Percentiles rank a stretch among this genome's conserved stretches.
Evolutionary conservation across 2,888 invertebrate genomes (phyloP).

Genomic region (Synergus gifuensis): DNA sequence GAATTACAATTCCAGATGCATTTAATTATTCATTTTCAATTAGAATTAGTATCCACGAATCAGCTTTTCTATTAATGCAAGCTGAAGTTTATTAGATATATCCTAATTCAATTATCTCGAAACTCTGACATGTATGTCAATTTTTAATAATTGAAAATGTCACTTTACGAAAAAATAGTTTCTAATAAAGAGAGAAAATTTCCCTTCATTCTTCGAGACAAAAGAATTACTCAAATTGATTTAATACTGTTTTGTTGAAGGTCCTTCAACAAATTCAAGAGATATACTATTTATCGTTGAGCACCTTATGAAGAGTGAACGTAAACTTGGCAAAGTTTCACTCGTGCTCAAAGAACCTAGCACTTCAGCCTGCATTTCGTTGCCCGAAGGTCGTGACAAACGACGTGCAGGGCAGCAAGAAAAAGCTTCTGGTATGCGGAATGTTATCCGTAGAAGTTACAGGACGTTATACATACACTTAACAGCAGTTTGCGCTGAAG

Average conservation of each 20-base stretch:
- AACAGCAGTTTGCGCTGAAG: constrained; percentile 3
- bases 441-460: constrained; percentile 25
- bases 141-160: no score
- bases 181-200: no score
- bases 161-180: no score
- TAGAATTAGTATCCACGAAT: no score
- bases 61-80: no score
- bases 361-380: background rate
- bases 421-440: constrained; percentile 6
- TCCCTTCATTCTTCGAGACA: no score
- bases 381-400: constrained; percentile 26
- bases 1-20: no score
- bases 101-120: no score
- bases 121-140: no score
- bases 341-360: background rate
- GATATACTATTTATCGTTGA: background rate
- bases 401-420: constrained; percentile 16
- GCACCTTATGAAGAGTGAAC: background rate
- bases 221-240: background rate
- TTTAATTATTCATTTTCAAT: no score
- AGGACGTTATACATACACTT: constrained; percentile 15
- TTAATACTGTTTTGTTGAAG: background rate
- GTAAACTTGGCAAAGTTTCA: constrained; percentile 28
- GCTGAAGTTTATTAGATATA: no score
- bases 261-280: background rate